A percentile compares a stretch with the other conserved stretches of the same genome.
Conservation (phyloP, 92 coral and sea anemone species). For the Virgularia gustaviana region DNA sequence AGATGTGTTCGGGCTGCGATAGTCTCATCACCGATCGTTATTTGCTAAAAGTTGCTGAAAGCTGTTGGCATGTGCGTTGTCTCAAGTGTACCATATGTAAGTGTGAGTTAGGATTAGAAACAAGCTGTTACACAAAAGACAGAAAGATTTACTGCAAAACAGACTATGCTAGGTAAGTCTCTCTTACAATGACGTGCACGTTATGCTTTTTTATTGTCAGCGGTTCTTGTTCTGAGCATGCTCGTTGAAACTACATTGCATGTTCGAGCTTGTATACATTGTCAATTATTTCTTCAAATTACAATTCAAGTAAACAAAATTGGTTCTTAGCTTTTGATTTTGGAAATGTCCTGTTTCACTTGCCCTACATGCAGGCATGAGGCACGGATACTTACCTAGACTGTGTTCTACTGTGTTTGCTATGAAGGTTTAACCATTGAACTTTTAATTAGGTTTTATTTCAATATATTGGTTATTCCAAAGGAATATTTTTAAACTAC, state of each 20-base stretch:
- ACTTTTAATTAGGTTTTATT: too few relatives aligned
- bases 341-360: too few relatives aligned
- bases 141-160: slow-evolving; percentile 88
- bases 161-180: slow-evolving; percentile 85
- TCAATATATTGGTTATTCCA: too few relatives aligned
- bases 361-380: too few relatives aligned
- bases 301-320: too few relatives aligned
- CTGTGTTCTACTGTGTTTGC: too few relatives aligned
- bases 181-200: too few relatives aligned
- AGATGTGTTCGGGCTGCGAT: slow-evolving; percentile 84
- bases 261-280: not conserved
- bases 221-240: too few relatives aligned
- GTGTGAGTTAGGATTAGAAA: slow-evolving; percentile 82
- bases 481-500: too few relatives aligned
- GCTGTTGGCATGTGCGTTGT: slow-evolving; percentile 90
- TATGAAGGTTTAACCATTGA: too few relatives aligned
- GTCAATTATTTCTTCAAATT: not conserved
- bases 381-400: too few relatives aligned
- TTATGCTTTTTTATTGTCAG: not conserved
- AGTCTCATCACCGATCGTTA: slow-evolving; percentile 84
- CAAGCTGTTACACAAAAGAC: slow-evolving; percentile 97
- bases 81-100: slow-evolving; percentile 84
- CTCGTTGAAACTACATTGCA: not conserved
- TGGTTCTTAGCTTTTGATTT: too few relatives aligned
- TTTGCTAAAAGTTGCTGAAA: slow-evolving; percentile 90